Evolutionary conservation across 2,113 vertebrate genomes (phyloP), one percentile per base, ranked within the genome.

Genomic region (Cephalopholis sonnerati): DNA sequence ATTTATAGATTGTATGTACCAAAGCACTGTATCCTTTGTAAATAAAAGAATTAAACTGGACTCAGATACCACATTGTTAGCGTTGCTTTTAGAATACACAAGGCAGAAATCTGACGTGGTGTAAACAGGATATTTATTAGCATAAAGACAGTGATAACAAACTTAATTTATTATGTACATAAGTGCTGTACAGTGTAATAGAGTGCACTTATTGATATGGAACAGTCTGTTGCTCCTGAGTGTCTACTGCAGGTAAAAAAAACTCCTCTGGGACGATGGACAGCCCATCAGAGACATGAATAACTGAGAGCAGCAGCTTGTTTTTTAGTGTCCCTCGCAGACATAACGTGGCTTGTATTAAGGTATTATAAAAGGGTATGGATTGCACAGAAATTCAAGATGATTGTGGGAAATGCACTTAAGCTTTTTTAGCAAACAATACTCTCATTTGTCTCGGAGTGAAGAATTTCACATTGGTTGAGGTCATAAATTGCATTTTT

Each of bases 161-260:
- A 91, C 41, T 78, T 66, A 62, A 46, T 77, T 80, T 68, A 63
- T 67, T 82, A 73, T 91, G 22, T 86, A 91, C 88, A 86, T 50
- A 86, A 58, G 72, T 80, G 24, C 59, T 39, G 11, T 81, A 81
- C 62, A 39, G 66, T 83, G 44, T 73, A 68, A 72, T 77, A 69
- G 65, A 90, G 75, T 90, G 87, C 80, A 88, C 55, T 86, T 88
- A 66, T 54, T 87, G 59, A 86, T 76, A 61, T 87, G 87, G 88
- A 92, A 93, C 89, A 93, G 89, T 93, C 81, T 87, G 77, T 89
- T 90, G 89, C 83, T 91, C 93, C 93, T 90, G 91, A 92, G 91
- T 89, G 77, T 89, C 58, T 59, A 74, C 68, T 82, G 82, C 29
- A 65, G 75, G 57, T 84, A 53, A 68, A 82, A 68, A 82, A 87